Evolutionary conservation across 2,113 vertebrate species (phyloP).

Genomic region (Psittacara wagleri): DNA sequence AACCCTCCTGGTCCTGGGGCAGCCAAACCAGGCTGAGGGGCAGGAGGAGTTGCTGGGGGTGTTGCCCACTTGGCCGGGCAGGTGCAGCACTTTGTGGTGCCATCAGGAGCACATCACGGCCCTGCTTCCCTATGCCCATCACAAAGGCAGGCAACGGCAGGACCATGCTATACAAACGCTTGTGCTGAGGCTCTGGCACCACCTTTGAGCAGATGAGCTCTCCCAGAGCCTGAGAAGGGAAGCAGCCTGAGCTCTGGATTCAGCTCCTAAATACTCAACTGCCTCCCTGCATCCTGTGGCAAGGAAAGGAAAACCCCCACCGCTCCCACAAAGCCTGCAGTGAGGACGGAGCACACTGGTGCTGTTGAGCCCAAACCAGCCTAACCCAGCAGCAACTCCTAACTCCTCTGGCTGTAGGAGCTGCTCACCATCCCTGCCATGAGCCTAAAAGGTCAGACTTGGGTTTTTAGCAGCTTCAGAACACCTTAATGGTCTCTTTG

Average conservation of each 20-base stretch:
- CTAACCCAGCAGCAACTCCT: background rate
- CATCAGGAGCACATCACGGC: background rate
- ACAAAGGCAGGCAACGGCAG: background rate
- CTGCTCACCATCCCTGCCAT: background rate
- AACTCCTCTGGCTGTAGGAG: background rate
- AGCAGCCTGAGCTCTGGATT: background rate
- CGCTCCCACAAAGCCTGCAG: background rate
- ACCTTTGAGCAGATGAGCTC: background rate
- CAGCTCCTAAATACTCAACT: background rate
- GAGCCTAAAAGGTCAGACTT: background rate
- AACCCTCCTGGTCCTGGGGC: rapidly evolving
- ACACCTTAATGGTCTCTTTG: background rate
- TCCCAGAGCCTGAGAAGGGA: background rate
- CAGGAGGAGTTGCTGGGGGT: background rate
- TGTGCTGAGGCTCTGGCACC: background rate
- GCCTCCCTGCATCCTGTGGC: background rate
- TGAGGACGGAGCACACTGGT: background rate
- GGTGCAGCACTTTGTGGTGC: background rate
- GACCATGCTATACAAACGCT: background rate
- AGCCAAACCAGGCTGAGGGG: background rate
- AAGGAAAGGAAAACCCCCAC: background rate
- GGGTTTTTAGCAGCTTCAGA: background rate
- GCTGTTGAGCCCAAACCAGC: background rate
- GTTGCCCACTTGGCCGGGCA: background rate
- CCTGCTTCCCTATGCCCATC: background rate